Evolutionary conservation across 2,888 invertebrate genomes (phyloP).

Genomic region (Scelioninae gen. 2): DNA sequence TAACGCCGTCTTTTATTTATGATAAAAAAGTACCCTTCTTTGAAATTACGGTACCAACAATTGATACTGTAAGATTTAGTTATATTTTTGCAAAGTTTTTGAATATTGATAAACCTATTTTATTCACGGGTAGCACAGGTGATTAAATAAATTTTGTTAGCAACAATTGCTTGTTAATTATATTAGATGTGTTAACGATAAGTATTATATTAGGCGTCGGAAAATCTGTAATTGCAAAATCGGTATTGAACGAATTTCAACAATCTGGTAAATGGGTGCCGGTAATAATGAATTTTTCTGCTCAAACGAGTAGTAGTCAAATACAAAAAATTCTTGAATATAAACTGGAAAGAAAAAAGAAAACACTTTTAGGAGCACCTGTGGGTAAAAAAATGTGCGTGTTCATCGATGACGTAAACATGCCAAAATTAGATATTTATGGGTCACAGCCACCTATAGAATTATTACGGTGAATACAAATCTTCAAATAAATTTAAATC

Average conservation of each 20-base stretch:
- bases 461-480: slow-evolving; percentile 80
- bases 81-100: slow-evolving; percentile 87
- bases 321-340: slow-evolving; percentile 92
- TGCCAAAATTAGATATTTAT: slow-evolving; percentile 91
- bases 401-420: slow-evolving; percentile 94
- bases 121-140: slow-evolving; percentile 94
- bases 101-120: slow-evolving; percentile 84
- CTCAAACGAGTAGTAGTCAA: slow-evolving; percentile 90
- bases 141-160: slow-evolving; percentile 32
- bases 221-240: slow-evolving; percentile 90
- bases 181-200: too few relatives aligned
- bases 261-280: slow-evolving; percentile 82
- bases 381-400: slow-evolving; percentile 88
- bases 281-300: slow-evolving; percentile 90
- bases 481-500: background rate
- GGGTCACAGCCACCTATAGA: slow-evolving; percentile 96
- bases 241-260: slow-evolving; percentile 82
- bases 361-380: slow-evolving; percentile 88
- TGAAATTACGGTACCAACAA: slow-evolving; percentile 92
- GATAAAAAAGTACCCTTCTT: slow-evolving; percentile 86
- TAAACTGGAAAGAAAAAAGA: slow-evolving; percentile 89
- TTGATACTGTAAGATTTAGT: slow-evolving; percentile 92
- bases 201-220: slow-evolving; percentile 83
- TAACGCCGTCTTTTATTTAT: slow-evolving; percentile 85
- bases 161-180: too few relatives aligned